Conservation (phyloP, 1,140 invertebrate genomes). For the Venturia canescens region DNA sequence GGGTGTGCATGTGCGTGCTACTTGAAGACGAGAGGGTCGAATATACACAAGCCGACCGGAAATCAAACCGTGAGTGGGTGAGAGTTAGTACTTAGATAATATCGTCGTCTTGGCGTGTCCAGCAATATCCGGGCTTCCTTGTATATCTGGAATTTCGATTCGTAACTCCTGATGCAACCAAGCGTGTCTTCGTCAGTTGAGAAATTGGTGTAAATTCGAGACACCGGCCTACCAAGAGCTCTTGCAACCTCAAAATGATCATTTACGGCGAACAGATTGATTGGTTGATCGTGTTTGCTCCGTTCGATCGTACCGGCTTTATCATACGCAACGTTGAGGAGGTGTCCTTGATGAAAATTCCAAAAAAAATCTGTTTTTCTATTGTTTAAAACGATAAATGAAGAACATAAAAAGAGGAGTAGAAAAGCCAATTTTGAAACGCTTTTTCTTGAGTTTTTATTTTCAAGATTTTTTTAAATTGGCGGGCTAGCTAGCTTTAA, state of each 20-base stretch:
- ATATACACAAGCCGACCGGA: not conserved
- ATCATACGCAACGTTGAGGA: not conserved
- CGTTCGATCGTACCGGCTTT: not conserved
- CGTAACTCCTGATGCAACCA: not conserved
- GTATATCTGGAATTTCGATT: not conserved
- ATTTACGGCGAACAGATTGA: not conserved
- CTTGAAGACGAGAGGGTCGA: not conserved
- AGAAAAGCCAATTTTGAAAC: too few relatives aligned
- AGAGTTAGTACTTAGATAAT: constrained; percentile 17
- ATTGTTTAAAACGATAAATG: too few relatives aligned
- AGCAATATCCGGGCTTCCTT: not conserved
- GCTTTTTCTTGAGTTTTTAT: too few relatives aligned
- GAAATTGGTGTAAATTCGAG: not conserved
- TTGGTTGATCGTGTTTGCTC: not conserved
- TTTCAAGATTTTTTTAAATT: too few relatives aligned
- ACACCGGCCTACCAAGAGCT: not conserved
- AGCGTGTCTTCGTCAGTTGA: not conserved
- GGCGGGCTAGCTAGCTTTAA: too few relatives aligned
- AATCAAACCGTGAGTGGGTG: constrained; percentile 1
- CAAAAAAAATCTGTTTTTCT: too few relatives aligned
- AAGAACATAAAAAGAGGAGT: too few relatives aligned
- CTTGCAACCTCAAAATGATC: not conserved
- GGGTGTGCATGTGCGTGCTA: not conserved
- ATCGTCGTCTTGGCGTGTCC: constrained; percentile 20
- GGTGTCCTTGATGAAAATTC: not conserved